Conservation (phyloP, 2,113 vertebrate genomes). For the Sorex araneus region DNA sequence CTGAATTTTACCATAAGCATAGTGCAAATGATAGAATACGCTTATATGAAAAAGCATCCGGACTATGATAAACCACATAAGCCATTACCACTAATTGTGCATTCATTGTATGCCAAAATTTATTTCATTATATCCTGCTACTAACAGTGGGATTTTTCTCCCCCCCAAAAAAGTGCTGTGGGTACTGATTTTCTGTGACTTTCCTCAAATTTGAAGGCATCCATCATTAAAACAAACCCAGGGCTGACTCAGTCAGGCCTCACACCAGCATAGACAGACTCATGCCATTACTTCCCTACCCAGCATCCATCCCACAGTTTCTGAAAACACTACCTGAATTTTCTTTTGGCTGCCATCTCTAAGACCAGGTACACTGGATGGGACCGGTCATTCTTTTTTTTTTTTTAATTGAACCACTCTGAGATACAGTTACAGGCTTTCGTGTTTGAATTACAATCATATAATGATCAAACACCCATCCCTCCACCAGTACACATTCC, state of each 20-base stretch:
- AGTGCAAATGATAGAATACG: constrained; percentile 4
- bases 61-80: constrained; percentile 21
- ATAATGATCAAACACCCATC: too few relatives aligned
- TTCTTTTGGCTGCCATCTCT: constrained; percentile 21
- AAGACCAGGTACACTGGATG: neutral
- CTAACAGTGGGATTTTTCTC: neutral
- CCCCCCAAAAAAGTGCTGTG: neutral
- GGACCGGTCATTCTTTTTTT: neutral
- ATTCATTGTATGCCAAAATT: neutral
- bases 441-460: too few relatives aligned
- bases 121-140: constrained; percentile 29
- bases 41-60: neutral
- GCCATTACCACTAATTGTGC: neutral
- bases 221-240: too few relatives aligned
- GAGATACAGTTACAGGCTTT: too few relatives aligned
- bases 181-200: neutral
- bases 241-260: neutral
- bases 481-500: too few relatives aligned
- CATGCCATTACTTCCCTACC: neutral
- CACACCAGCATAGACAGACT: neutral
- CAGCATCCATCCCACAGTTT: neutral
- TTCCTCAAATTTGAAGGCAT: neutral
- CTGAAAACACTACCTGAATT: neutral
- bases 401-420: too few relatives aligned
- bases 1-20: neutral